A percentile compares a stretch with the other conserved stretches of the same genome.
Conservation (phyloP, 1,140 invertebrate species). For the Globodera rostochiensis region DNA sequence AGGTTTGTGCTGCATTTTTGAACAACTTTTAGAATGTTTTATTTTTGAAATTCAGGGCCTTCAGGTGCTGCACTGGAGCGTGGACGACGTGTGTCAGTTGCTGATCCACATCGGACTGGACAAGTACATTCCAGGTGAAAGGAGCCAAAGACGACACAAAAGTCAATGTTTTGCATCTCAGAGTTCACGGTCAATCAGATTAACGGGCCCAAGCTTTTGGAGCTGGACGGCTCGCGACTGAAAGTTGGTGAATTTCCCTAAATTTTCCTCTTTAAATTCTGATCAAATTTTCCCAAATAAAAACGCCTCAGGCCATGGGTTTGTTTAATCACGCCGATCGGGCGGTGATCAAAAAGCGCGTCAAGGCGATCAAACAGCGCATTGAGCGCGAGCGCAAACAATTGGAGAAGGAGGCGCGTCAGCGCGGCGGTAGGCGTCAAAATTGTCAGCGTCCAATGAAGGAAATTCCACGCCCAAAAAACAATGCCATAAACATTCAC, state of each 20-base stretch:
- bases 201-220: constrained; percentile 62
- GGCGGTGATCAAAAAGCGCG: constrained; percentile 62
- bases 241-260: constrained; percentile 47
- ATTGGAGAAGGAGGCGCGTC: constrained; percentile 60
- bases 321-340: constrained; percentile 64
- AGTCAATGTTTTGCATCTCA: neutral
- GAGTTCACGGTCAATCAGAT: constrained; percentile 65
- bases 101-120: constrained; percentile 63
- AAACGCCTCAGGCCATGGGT: constrained; percentile 54
- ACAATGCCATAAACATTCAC: no score
- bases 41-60: constrained; percentile 33
- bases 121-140: constrained; percentile 58
- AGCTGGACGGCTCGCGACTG: constrained; percentile 60
- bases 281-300: no score
- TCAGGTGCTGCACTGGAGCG: constrained; percentile 59
- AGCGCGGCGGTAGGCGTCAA: constrained; percentile 32
- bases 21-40: neutral
- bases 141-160: neutral
- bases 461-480: neutral
- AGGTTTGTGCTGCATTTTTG: constrained; percentile 20
- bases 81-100: constrained; percentile 63
- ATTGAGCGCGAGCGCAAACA: constrained; percentile 62
- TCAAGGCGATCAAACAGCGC: constrained; percentile 60
- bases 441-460: constrained; percentile 31
- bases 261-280: neutral